These are phyloP conservation scores for Oncorhynchus masou DNA, from an alignment of 2,113 vertebrate genomes.

Conservation along the genomic window DNA sequence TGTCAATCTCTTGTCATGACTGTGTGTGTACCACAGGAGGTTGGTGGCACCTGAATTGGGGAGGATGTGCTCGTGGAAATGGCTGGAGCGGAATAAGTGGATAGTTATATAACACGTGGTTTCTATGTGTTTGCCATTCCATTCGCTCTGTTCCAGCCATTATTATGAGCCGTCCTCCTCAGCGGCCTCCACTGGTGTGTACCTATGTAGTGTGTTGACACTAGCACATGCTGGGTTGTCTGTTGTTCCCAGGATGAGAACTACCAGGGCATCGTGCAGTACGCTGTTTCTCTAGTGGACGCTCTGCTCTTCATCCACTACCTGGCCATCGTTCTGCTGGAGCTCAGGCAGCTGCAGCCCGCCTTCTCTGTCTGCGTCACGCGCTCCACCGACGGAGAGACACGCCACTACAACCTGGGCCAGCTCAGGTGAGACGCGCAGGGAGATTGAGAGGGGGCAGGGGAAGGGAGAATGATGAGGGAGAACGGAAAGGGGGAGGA, in stretches of 20 bases:
- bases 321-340: constrained; percentile 90
- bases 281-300: constrained; percentile 82
- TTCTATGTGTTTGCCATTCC: no score
- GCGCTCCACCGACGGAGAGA: constrained; percentile 88
- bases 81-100: no score
- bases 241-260: constrained; percentile 74
- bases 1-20: neutral
- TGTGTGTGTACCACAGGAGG: neutral
- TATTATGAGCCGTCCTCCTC: no score
- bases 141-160: no score
- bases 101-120: no score
- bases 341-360: constrained; percentile 91
- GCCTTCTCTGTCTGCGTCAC: constrained; percentile 84
- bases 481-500: constrained; percentile 8
- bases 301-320: constrained; percentile 96
- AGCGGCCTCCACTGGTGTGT: neutral
- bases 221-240: neutral
- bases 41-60: no score
- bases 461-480: constrained; percentile 5
- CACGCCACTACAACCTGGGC: constrained; percentile 88
- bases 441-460: neutral
- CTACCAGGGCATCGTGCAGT: constrained; percentile 95
- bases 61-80: no score
- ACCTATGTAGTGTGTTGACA: neutral
- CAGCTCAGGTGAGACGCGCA: constrained; percentile 81